Evolutionary conservation across 2,888 invertebrate genomes (phyloP).

Genomic region (Halocaridina rubra): DNA sequence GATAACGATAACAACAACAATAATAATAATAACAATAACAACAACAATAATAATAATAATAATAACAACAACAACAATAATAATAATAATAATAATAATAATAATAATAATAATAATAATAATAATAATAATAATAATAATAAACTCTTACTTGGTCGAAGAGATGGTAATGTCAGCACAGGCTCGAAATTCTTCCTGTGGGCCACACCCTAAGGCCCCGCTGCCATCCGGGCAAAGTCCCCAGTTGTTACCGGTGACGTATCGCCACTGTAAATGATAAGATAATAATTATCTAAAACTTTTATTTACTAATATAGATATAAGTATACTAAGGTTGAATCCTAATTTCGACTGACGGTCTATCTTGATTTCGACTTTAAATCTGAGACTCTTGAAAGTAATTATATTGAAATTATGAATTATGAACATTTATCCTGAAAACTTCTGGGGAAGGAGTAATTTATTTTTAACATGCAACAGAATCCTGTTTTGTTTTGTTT

Average conservation of each 20-base stretch:
- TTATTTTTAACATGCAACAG: too few relatives aligned
- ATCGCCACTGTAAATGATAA: conserved; percentile 64
- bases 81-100: neutral
- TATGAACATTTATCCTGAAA: neutral
- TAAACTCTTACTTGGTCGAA: neutral
- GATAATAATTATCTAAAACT: neutral
- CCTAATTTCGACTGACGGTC: too few relatives aligned
- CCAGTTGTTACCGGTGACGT: conserved; percentile 65
- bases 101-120: neutral
- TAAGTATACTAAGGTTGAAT: too few relatives aligned
- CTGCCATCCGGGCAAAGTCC: conserved; percentile 64
- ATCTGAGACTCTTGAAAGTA: neutral
- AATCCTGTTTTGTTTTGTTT: too few relatives aligned
- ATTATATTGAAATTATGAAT: neutral
- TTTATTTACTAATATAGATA: neutral
- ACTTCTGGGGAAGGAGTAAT: neutral
- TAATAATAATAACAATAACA: too few relatives aligned
- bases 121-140: neutral
- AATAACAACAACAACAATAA: neutral
- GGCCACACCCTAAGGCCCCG: conserved; percentile 64
- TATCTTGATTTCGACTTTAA: too few relatives aligned
- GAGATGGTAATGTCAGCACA: conserved; percentile 50
- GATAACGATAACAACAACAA: too few relatives aligned
- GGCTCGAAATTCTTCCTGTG: conserved; percentile 64
- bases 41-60: neutral